These are phyloP conservation scores for Neoaliturus tenellus DNA, from an alignment of 2,888 invertebrate genomes.

Conservation along the genomic window DNA sequence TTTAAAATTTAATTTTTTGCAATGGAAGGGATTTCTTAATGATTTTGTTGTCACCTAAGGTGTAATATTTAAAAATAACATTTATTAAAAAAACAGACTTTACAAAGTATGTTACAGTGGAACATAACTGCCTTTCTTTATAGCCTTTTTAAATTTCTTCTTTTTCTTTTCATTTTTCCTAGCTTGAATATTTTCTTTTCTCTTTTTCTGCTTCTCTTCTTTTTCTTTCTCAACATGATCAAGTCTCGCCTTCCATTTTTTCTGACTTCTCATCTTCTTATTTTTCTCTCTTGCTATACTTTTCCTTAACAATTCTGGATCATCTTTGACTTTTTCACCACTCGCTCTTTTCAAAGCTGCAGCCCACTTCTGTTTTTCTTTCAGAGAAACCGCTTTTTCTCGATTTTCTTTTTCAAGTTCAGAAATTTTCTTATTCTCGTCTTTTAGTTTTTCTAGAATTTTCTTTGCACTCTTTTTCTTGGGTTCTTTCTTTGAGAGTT, in stretches of 20 bases:
- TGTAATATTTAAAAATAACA: neutral
- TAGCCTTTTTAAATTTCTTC: slow-evolving; percentile 85
- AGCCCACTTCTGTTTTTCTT: slow-evolving; percentile 91
- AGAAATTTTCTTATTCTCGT: slow-evolving; percentile 84
- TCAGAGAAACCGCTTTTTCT: slow-evolving; percentile 84
- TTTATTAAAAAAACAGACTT: neutral
- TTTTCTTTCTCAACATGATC: slow-evolving; percentile 84
- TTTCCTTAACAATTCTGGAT: slow-evolving; percentile 89
- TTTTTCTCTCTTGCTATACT: slow-evolving; percentile 89
- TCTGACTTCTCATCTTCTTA: slow-evolving; percentile 86
- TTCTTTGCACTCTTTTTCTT: slow-evolving; percentile 62
- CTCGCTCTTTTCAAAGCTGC: slow-evolving; percentile 90
- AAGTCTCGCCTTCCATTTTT: slow-evolving; percentile 89
- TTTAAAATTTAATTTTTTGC: no score
- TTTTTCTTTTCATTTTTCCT: slow-evolving; percentile 89
- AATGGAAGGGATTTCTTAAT: no score
- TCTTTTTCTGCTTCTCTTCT: slow-evolving; percentile 87
- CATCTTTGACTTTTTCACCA: slow-evolving; percentile 95
- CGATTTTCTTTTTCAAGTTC: slow-evolving; percentile 84
- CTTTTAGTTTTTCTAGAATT: slow-evolving; percentile 85
- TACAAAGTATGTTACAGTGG: slow-evolving; percentile 4
- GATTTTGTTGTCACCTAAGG: no score
- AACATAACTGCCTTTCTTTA: slow-evolving; percentile 85
- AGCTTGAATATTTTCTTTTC: slow-evolving; percentile 88
- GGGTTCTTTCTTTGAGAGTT: slow-evolving; percentile 73